Evolutionary conservation across 1,140 invertebrate species (phyloP).

Genomic region (Muscidifurax raptorellus): DNA sequence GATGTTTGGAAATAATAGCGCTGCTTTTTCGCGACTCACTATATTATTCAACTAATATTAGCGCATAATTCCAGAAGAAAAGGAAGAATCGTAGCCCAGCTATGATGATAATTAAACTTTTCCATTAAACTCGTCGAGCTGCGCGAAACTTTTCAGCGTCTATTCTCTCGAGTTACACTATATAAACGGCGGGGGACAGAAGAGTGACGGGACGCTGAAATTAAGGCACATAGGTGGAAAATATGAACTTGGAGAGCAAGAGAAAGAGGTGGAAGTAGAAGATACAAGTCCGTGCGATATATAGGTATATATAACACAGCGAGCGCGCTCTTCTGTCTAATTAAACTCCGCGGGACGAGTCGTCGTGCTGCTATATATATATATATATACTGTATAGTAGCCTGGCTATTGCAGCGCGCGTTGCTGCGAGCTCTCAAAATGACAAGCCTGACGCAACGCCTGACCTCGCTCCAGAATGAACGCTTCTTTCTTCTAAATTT

Average conservation of each 20-base stretch:
- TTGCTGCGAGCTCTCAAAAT: conserved; percentile 60
- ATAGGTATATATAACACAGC: conserved; percentile 37
- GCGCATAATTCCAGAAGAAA: not conserved
- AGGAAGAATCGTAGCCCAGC: not conserved
- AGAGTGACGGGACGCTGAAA: conserved; percentile 41
- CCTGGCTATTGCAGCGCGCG: conserved; percentile 29
- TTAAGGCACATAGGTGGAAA: conserved; percentile 45
- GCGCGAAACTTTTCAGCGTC: conserved; percentile 6
- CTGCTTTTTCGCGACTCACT: too few species aligned
- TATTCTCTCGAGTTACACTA: not conserved
- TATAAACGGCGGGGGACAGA: conserved; percentile 8
- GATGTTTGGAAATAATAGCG: too few species aligned
- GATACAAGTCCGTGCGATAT: conserved; percentile 61
- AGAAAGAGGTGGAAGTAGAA: conserved; percentile 35
- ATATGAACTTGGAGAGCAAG: conserved; percentile 34
- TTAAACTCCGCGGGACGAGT: conserved; percentile 64
- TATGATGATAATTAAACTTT: conserved; percentile 46
- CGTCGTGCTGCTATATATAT: conserved; percentile 55
- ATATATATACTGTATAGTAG: conserved; percentile 27
- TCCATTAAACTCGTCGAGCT: conserved; percentile 28
- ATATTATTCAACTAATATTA: not conserved
- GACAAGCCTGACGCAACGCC: conserved; percentile 54
- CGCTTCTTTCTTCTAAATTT: conserved; percentile 32
- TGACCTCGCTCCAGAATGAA: not conserved
- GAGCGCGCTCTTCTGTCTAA: conserved; percentile 65